These are phyloP conservation scores for Mionectes macconnelli DNA, from an alignment of 2,113 vertebrate species.

Conservation along the genomic window DNA sequence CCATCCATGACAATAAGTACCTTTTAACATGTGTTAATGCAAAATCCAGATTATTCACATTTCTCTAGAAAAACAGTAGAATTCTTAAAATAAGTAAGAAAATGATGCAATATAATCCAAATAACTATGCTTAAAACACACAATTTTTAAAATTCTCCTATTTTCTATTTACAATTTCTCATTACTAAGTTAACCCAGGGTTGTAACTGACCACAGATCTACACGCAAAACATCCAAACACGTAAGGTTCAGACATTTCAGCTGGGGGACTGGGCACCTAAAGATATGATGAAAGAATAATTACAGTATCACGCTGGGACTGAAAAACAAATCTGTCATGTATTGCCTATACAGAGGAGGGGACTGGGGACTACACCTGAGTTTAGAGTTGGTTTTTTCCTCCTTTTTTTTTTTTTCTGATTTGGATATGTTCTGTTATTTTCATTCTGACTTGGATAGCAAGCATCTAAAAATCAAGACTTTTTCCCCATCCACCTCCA, in stretches of 20 bases:
- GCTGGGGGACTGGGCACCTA: not conserved
- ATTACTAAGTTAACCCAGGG: not conserved
- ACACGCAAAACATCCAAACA: not conserved
- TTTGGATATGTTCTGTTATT: not conserved
- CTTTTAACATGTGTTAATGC: not conserved
- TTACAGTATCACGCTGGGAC: not conserved
- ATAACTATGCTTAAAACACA: not conserved
- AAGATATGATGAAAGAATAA: not conserved
- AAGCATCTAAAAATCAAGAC: not conserved
- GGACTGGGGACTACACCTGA: not conserved
- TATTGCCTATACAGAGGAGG: not conserved
- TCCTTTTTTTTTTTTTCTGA: not conserved
- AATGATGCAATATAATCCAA: not conserved
- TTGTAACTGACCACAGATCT: not conserved
- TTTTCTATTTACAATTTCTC: not conserved
- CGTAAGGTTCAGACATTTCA: not conserved
- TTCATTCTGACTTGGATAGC: not conserved
- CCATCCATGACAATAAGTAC: not conserved
- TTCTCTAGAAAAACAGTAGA: not conserved
- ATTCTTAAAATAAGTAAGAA: not conserved
- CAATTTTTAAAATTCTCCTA: accelerated
- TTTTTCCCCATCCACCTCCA: accelerated
- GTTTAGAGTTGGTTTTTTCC: not conserved
- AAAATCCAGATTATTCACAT: not conserved
- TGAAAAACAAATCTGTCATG: not conserved